Evolutionary conservation across 1,140 invertebrate species (phyloP), one percentile per base, ranked within the genome.

Genomic region (Zaprionus nigranus): DNA sequence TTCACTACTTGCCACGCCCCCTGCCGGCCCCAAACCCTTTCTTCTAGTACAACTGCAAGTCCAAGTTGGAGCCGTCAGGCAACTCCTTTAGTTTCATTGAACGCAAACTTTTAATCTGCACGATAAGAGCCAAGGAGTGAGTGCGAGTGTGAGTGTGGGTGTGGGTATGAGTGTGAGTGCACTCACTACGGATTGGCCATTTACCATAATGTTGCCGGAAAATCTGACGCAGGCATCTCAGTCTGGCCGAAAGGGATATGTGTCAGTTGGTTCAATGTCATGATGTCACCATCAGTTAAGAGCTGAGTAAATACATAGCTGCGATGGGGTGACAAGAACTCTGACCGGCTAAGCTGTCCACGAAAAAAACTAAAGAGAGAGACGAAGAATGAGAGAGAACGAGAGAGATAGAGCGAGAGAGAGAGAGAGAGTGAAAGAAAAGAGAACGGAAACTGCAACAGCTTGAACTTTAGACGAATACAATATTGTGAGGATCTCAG

Each of bases 1-100:
- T 61, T 13, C 38, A 26, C 15, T 2, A 3, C 5, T 57, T 34
- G 5, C 46, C 4, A n/a, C 9, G 1, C 46, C 20, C 20, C 12
- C 20, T 13, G 20, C 13, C 38, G 24, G 11, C 3, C 2, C 5
- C 12, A 20, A 12, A 17, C 12, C 34, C 53, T 40, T 5, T 1
- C 26, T 13, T 20, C 22, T 26, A 4, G 22, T 11, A 97, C 96
- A 26, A 38, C 28, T 28, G 22, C 38, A 28, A 17, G 38, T 43
- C 54, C 51, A 46, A 24, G 51, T 43, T 24, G 38, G 56, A 51
- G 38, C 59, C 59, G 53, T 63, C 60, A 58, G 34, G 24, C 38
- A 74, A 61, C 72, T 75, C 53, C 59, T 54, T 57, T 75, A 70
- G 66, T 70, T 70, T 59, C 53, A 75, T 75, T 75, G 53, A 75